phyloP scores from a whole-genome alignment of 2,797 vertebrate species.

The Pipistrellus pygmaeus region DNA sequence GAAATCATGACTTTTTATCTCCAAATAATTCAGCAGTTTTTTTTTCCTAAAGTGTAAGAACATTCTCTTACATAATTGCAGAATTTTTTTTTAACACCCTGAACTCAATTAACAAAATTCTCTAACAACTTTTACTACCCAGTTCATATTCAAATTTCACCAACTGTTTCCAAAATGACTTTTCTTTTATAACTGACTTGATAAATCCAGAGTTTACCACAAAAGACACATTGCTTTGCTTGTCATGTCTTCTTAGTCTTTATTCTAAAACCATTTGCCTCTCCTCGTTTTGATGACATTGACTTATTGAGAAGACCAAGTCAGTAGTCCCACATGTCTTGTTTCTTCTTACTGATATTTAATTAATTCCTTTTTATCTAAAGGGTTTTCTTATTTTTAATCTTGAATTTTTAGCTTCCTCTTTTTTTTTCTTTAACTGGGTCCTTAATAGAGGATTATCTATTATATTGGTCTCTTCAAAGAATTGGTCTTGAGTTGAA shows the following conservation, averaged over 20 bases:
- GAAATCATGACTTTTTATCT: not conserved
- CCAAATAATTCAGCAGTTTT: conserved; percentile 38
- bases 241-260: not conserved
- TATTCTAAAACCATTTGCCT: not conserved
- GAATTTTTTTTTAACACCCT: not conserved
- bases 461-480: not conserved
- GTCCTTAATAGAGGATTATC: not conserved
- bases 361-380: conserved; percentile 37
- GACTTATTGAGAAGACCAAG: not conserved
- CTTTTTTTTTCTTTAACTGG: not conserved
- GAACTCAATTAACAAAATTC: not conserved
- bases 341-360: not conserved
- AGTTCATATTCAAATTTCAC: not conserved
- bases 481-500: not conserved
- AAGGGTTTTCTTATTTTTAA: conserved; percentile 30
- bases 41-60: not conserved
- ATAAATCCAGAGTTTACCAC: not conserved
- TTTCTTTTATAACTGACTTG: not conserved
- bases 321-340: not conserved
- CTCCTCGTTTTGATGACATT: not conserved
- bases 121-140: not conserved
- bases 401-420: not conserved
- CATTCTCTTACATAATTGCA: not conserved
- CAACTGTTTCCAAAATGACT: not conserved
- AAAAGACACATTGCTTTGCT: not conserved